Evolutionary conservation across 2,113 vertebrate genomes (phyloP).

Genomic region (Amazona guildingii): DNA sequence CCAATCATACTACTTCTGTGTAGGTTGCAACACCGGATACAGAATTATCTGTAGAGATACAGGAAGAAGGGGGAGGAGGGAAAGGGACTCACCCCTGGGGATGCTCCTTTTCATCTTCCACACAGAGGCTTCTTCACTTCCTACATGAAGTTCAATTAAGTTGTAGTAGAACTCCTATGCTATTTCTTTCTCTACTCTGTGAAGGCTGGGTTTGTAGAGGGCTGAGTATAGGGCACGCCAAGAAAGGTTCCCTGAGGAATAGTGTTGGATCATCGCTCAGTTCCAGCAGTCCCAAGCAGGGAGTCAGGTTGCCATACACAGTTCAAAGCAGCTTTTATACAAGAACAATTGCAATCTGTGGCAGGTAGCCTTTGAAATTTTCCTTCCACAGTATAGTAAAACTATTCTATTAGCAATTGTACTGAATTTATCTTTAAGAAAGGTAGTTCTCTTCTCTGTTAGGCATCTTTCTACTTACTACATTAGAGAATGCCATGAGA

Average conservation of each 20-base stretch:
- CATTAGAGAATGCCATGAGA: background rate
- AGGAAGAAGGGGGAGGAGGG: background rate
- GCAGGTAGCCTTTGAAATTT: background rate
- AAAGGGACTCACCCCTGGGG: background rate
- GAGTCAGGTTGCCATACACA: background rate
- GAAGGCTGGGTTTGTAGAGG: background rate
- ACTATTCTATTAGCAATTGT: background rate
- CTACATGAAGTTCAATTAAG: background rate
- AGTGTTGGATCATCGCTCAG: background rate
- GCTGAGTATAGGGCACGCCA: background rate
- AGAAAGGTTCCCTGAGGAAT: background rate
- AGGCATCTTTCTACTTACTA: background rate
- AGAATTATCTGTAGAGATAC: background rate
- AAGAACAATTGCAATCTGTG: background rate
- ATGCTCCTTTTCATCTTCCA: background rate
- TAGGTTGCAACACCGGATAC: background rate
- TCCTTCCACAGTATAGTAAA: background rate
- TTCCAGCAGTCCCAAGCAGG: background rate
- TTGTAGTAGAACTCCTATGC: background rate
- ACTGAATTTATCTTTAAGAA: background rate
- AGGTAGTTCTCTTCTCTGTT: background rate
- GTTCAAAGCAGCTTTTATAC: background rate
- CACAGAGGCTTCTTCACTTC: background rate
- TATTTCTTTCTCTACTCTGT: background rate
- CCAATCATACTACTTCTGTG: fast-evolving